Percentiles rank a stretch among this genome's conserved stretches.
Conservation (phyloP, 2,113 vertebrate species). For the Alethe castanea region DNA sequence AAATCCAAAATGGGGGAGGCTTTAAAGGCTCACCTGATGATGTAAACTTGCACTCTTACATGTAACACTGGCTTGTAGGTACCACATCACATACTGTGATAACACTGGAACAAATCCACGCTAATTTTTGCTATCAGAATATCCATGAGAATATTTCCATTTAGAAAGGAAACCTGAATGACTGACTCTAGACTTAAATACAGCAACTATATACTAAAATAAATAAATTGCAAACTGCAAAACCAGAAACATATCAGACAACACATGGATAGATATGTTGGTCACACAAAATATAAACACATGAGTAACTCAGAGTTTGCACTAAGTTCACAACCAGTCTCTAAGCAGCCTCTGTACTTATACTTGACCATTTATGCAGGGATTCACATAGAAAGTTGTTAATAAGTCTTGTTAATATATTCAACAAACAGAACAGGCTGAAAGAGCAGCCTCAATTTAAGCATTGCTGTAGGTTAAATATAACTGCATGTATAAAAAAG, state of each 20-base stretch:
- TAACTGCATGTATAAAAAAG: background rate
- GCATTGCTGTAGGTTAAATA: background rate
- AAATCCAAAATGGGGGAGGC: background rate
- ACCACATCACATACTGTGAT: background rate
- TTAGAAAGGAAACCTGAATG: conserved; percentile 6
- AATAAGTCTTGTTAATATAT: background rate
- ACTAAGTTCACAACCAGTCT: background rate
- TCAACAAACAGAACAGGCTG: background rate
- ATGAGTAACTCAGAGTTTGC: background rate
- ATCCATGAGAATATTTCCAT: background rate
- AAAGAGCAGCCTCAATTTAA: background rate
- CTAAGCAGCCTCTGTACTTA: background rate
- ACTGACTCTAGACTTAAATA: background rate
- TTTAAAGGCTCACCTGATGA: conserved; percentile 13
- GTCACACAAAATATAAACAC: background rate
- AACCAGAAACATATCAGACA: background rate
- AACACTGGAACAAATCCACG: background rate
- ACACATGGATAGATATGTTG: background rate
- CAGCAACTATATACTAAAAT: background rate
- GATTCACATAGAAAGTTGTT: background rate
- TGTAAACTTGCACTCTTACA: background rate
- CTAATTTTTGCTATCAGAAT: background rate
- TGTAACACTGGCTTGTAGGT: background rate
- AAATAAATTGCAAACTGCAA: background rate
- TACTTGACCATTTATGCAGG: background rate